Evolutionary conservation across 1,140 invertebrate species (phyloP).

Genomic region (Colletes latitarsis): DNA sequence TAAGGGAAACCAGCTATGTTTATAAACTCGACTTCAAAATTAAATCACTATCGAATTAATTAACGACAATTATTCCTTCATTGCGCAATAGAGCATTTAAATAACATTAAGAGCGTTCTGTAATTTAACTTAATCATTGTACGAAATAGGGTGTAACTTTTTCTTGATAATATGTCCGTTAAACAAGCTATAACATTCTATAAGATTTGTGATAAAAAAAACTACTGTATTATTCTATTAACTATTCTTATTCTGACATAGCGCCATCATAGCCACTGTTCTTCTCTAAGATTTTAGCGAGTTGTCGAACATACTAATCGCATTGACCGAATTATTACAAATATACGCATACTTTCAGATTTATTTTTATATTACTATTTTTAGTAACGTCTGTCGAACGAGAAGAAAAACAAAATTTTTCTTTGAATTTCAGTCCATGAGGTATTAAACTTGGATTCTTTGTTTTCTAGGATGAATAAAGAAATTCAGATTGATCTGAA

Average conservation of each 20-base stretch:
- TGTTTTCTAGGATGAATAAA: neutral
- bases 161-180: conserved; percentile 31
- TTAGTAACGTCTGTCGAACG: neutral
- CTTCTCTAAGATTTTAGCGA: conserved; percentile 24
- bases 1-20: neutral
- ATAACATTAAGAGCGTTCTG: conserved; percentile 21
- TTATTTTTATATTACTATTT: no score
- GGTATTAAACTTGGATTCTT: neutral
- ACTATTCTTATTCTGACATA: conserved; percentile 44
- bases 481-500: neutral
- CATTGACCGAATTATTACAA: conserved; percentile 22
- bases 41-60: neutral
- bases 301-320: conserved; percentile 8
- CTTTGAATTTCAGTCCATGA: neutral
- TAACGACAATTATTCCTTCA: conserved; percentile 16
- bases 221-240: conserved; percentile 42
- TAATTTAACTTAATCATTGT: conserved; percentile 46
- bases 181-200: conserved; percentile 33
- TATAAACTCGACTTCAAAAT: neutral
- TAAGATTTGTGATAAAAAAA: conserved; percentile 45
- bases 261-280: conserved; percentile 39
- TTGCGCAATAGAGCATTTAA: conserved; percentile 34
- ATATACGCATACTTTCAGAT: conserved; percentile 7
- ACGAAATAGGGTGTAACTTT: conserved; percentile 39
- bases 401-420: neutral